Conservation (phyloP, 2,888 invertebrate species). For the Cosmia pyralina region DNA sequence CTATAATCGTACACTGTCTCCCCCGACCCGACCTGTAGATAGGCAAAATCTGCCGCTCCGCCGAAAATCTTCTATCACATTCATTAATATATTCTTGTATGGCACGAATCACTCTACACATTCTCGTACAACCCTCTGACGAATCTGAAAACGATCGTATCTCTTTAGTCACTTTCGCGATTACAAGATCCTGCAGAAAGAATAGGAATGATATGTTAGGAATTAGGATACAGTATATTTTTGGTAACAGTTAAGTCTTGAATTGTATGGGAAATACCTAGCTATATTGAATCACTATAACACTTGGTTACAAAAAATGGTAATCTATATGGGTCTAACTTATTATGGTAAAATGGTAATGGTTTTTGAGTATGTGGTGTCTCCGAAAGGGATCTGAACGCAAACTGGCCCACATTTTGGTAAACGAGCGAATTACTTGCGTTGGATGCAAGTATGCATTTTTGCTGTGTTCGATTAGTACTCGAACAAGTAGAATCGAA, state of each 20-base stretch:
- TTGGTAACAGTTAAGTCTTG: not conserved
- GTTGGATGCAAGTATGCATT: not conserved
- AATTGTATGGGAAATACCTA: not conserved
- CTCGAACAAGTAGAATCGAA: not conserved
- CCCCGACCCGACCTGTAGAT: slow-evolving; percentile 97
- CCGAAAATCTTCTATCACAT: slow-evolving; percentile 96
- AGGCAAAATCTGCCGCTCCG: slow-evolving; percentile 97
- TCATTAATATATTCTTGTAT: slow-evolving; percentile 98
- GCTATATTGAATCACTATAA: not conserved
- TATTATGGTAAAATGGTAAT: slow-evolving; percentile 1
- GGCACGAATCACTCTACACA: slow-evolving; percentile 98
- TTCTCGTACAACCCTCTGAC: slow-evolving; percentile 90
- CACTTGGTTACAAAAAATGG: not conserved
- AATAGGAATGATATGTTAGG: not conserved
- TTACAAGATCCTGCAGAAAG: not conserved
- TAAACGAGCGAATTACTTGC: not conserved
- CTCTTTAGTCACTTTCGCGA: not conserved
- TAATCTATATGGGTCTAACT: not conserved
- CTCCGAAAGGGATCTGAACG: not conserved
- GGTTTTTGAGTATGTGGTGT: not conserved
- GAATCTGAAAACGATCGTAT: slow-evolving; percentile 77
- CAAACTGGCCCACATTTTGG: not conserved
- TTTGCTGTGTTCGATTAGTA: not conserved
- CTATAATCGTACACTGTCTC: slow-evolving; percentile 95
- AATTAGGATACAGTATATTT: not conserved